phyloP scores from a whole-genome alignment of 2,888 invertebrate genomes.

The Colletes collaris region DNA sequence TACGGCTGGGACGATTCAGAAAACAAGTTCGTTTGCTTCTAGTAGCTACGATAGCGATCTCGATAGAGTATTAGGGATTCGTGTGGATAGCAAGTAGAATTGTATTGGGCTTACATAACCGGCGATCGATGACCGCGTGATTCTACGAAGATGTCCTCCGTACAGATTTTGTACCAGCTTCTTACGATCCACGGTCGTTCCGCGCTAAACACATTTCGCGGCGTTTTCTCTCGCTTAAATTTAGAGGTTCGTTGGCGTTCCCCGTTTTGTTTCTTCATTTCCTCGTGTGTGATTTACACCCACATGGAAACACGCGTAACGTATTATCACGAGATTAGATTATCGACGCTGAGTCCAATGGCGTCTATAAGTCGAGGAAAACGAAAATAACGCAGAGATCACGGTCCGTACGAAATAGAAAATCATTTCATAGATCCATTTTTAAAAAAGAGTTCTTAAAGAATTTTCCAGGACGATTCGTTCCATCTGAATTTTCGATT shows the following conservation, averaged over 20 bases:
- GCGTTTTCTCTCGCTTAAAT: not conserved
- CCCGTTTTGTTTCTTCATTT: slow-evolving; percentile 11
- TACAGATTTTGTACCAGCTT: slow-evolving; percentile 1
- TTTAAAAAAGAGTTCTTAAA: no score
- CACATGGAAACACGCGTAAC: slow-evolving; percentile 32
- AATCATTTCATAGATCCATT: not conserved
- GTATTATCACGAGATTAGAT: slow-evolving; percentile 78
- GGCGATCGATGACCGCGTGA: slow-evolving; percentile 44
- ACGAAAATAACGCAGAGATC: slow-evolving; percentile 39
- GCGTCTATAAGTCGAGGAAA: slow-evolving; percentile 71
- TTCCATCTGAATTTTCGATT: not conserved
- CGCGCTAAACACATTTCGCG: not conserved
- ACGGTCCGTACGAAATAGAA: not conserved
- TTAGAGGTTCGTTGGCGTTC: not conserved
- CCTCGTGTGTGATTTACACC: slow-evolving; percentile 14
- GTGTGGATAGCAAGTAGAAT: slow-evolving; percentile 7
- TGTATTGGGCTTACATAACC: slow-evolving; percentile 39
- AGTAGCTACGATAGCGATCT: slow-evolving; percentile 15
- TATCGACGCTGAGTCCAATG: slow-evolving; percentile 72
- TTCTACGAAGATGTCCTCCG: slow-evolving; percentile 10
- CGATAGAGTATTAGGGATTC: slow-evolving; percentile 7
- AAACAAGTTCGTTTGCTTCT: slow-evolving; percentile 3
- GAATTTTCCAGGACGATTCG: not conserved
- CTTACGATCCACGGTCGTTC: not conserved
- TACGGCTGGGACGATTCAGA: not conserved